Base-by-base conservation (phyloP, 2,888 invertebrate species). In the Thymelicus sylvestris region DNA sequence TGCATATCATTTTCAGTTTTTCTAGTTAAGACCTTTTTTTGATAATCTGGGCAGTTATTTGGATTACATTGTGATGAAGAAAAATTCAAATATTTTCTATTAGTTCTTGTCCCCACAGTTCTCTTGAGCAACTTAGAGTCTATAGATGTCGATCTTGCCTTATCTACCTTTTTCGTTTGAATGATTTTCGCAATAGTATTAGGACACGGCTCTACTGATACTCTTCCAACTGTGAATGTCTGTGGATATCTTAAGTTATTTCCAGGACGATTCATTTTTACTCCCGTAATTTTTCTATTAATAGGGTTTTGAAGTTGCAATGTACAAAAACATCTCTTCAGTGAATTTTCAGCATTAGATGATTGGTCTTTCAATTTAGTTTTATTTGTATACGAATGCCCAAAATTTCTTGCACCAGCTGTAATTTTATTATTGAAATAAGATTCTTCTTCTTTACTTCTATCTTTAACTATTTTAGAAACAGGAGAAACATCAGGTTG, bases 261-360 rank as follows among this genome's bases (percentile, higher is more conserved):
- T 55, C 10, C 39, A 8, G 59, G 61, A 52, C 44, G 24, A 50
- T 10, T 24, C 38, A 13, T 38, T 62, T 55, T 24, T 31, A 62
- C n/a, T 71, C 38, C 12, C 65, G 48, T 55, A 65, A 47, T 66
- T 72, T 57, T 70, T 39, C 66, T 44, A 55, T 39, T 10, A 12
- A 8, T 57, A 41, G 59, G 47, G 50, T 76, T 81, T 39, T 79
- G 80, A 50, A 82, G 72, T 75, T 81, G 81, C 7, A 80, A 73
- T 12, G 81, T 80, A 75, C 85, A 86, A 71, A 86, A 83, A 74
- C 85, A 85, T 75, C 81, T 80, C 74, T 81, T 83, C 50, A 87
- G 76, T 24, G 74, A 44, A 66, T 80, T 79, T 38, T 72, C 74
- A 19, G 76, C 73, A 59, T 76, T 72, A 3, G 79, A 77, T 38